Conservation (phyloP, 1,140 invertebrate genomes). For the Dysdera silvatica region DNA sequence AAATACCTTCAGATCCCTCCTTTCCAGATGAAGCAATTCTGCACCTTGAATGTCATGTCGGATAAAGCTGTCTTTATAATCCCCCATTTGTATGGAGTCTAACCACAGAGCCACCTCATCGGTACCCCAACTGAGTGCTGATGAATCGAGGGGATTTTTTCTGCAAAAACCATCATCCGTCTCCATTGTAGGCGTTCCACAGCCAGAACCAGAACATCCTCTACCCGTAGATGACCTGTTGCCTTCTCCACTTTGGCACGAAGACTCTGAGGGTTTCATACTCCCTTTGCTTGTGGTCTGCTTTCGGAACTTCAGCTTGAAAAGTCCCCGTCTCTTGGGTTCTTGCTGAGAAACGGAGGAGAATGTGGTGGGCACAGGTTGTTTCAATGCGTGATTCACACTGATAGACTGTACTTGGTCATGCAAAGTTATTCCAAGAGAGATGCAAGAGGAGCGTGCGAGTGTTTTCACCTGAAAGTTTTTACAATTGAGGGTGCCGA, state of each 20-base stretch:
- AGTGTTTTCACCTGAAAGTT: too few species aligned
- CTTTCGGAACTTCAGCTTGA: conserved; percentile 37
- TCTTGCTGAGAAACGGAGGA: conserved; percentile 29
- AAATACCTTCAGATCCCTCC: conserved; percentile 49
- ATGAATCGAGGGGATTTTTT: conserved; percentile 14
- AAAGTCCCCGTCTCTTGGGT: conserved; percentile 37
- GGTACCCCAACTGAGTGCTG: conserved; percentile 47
- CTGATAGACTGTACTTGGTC: too few species aligned
- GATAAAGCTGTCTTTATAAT: conserved; percentile 70
- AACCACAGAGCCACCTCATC: conserved; percentile 67
- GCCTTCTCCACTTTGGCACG: conserved; percentile 7
- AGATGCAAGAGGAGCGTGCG: too few species aligned
- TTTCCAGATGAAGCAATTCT: conserved; percentile 74
- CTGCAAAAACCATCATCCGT: background rate
- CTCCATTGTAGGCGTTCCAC: conserved; percentile 19
- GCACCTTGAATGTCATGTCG: conserved; percentile 84
- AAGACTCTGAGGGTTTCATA: conserved; percentile 1
- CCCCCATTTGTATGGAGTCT: conserved; percentile 72
- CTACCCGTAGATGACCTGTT: conserved; percentile 1
- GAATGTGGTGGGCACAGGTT: too few species aligned
- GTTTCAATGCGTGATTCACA: too few species aligned
- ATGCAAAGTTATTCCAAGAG: too few species aligned
- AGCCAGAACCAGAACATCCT: conserved; percentile 15
- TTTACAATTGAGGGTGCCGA: too few species aligned
- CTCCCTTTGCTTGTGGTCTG: conserved; percentile 30